Conservation (phyloP, 2,797 vertebrate genomes). For the Betta splendens region DNA sequence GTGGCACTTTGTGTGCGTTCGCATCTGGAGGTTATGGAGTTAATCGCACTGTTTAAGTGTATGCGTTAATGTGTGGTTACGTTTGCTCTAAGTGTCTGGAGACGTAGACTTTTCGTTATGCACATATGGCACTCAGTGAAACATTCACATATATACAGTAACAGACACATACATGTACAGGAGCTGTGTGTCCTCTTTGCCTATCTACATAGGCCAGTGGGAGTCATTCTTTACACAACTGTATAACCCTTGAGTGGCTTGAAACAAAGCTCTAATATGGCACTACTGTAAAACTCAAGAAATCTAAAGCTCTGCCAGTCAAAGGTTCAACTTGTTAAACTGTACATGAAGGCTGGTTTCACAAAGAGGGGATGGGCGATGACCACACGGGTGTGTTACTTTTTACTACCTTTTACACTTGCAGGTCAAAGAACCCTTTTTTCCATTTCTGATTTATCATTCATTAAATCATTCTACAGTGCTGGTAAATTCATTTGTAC, state of each 20-base stretch:
- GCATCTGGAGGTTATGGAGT: conserved; percentile 3
- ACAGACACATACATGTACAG: conserved; percentile 38
- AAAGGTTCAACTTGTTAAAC: conserved; percentile 36
- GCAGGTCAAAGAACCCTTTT: too few relatives aligned
- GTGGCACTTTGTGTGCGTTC: conserved; percentile 17
- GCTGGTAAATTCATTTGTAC: not conserved
- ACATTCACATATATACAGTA: conserved; percentile 32
- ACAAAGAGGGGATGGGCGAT: conserved; percentile 23
- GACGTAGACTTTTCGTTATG: conserved; percentile 9
- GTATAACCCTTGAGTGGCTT: conserved; percentile 53
- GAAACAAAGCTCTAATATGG: conserved; percentile 57
- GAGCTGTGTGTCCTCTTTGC: not conserved
- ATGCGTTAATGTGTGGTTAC: conserved; percentile 30
- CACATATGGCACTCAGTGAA: conserved; percentile 72
- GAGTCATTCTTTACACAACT: conserved; percentile 48
- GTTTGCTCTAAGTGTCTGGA: conserved; percentile 9
- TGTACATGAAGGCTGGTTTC: conserved; percentile 53
- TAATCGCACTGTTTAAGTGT: conserved; percentile 26
- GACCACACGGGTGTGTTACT: too few relatives aligned
- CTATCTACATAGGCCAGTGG: conserved; percentile 31
- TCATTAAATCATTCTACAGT: not conserved
- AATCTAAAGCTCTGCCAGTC: conserved; percentile 50
- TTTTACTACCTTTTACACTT: too few relatives aligned
- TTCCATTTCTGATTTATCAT: too few relatives aligned
- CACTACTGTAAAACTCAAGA: conserved; percentile 63